These are phyloP conservation scores for Polypedilum pembai DNA, from an alignment of 1,140 invertebrate genomes.

Conservation along the genomic window DNA sequence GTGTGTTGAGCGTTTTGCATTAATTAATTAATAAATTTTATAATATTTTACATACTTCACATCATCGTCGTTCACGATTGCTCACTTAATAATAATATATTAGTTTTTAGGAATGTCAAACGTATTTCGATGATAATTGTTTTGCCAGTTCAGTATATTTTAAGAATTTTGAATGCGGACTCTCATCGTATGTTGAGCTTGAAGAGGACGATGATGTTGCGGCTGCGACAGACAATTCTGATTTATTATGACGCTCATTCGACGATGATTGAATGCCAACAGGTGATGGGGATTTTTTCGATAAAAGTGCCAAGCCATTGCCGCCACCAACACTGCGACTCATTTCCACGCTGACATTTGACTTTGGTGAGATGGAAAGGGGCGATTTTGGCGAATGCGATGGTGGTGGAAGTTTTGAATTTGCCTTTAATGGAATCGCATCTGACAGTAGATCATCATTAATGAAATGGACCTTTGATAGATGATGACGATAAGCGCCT, in stretches of 20 bases:
- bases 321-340: not conserved
- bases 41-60: no score
- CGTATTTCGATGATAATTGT: constrained; percentile 92
- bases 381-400: constrained; percentile 37
- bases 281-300: constrained; percentile 23
- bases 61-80: no score
- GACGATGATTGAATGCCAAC: constrained; percentile 21
- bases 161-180: constrained; percentile 91
- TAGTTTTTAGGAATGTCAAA: constrained; percentile 48
- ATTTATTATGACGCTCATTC: constrained; percentile 29
- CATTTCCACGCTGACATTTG: constrained; percentile 1
- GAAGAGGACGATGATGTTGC: constrained; percentile 37
- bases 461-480: constrained; percentile 94
- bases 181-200: constrained; percentile 69
- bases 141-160: constrained; percentile 95
- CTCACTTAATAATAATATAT: no score
- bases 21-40: no score
- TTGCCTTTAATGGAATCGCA: constrained; percentile 52
- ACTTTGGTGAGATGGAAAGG: not conserved
- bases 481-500: constrained; percentile 90
- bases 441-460: constrained; percentile 78
- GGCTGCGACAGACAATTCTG: constrained; percentile 26
- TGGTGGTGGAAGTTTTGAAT: constrained; percentile 41
- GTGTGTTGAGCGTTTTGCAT: no score
- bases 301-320: not conserved